Conservation (phyloP, 23 tunicate genomes). For the Clavelina lepadiformis region DNA sequence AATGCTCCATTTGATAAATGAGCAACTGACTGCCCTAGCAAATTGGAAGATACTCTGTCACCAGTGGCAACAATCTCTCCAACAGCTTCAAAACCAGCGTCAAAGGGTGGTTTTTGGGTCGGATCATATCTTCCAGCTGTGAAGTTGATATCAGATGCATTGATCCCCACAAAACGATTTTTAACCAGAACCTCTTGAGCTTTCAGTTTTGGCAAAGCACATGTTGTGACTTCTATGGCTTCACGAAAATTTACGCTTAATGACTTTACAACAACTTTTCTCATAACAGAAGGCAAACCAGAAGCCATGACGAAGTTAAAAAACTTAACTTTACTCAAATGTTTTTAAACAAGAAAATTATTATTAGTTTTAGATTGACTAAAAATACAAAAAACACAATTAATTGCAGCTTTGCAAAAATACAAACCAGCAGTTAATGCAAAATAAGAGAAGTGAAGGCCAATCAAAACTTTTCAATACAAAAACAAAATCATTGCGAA, state of each 20-base stretch:
- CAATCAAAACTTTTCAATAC: no score
- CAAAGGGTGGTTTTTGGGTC: slow-evolving; percentile 74
- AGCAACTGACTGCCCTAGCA: slow-evolving; percentile 65
- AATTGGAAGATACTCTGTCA: slow-evolving; percentile 25
- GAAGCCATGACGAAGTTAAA: slow-evolving; percentile 15
- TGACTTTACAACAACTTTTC: slow-evolving; percentile 60
- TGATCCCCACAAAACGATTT: slow-evolving; percentile 78
- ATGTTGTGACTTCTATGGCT: slow-evolving; percentile 63
- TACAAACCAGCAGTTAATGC: no score
- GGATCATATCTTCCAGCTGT: slow-evolving; percentile 84
- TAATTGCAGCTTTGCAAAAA: no score
- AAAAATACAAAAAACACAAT: no score
- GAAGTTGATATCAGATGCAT: slow-evolving; percentile 92
- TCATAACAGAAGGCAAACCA: slow-evolving; percentile 53
- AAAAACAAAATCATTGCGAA: no score
- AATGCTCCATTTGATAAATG: slow-evolving; percentile 91
- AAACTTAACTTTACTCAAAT: neutral
- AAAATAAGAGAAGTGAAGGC: no score
- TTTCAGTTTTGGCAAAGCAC: slow-evolving; percentile 31
- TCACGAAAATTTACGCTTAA: slow-evolving; percentile 68
- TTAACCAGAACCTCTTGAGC: slow-evolving; percentile 49
- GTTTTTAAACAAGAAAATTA: neutral
- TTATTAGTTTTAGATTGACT: no score
- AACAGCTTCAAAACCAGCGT: slow-evolving; percentile 95
- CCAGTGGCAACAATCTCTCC: slow-evolving; percentile 92